Percentiles rank a stretch among this genome's conserved stretches.
Conservation (phyloP, 2,113 vertebrate species). For the Puffinus mauretanicus region DNA sequence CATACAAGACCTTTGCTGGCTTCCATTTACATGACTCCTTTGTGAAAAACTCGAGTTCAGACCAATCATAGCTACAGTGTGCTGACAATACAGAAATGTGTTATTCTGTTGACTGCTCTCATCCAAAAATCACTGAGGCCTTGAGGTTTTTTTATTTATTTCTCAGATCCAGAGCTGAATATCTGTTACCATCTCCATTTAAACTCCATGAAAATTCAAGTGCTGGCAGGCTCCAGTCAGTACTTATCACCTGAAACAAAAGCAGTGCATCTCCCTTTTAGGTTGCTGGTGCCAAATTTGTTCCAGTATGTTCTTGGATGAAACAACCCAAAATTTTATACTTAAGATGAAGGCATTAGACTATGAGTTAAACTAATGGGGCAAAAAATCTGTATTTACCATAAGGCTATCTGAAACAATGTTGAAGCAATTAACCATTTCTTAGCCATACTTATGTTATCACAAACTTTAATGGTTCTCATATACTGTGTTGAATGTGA, state of each 20-base stretch:
- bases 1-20: slow-evolving; percentile 10
- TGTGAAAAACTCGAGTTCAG: not conserved
- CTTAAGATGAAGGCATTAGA: not conserved
- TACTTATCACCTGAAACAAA: slow-evolving; percentile 8
- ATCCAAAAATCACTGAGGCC: slow-evolving; percentile 36
- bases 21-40: not conserved
- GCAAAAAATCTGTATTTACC: not conserved
- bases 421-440: not conserved
- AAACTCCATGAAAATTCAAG: slow-evolving; percentile 34
- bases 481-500: not conserved
- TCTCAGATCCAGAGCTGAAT: not conserved
- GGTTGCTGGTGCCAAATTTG: not conserved
- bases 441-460: not conserved
- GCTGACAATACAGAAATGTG: slow-evolving; percentile 3
- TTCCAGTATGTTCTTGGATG: not conserved
- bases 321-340: not conserved
- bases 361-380: not conserved
- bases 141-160: slow-evolving; percentile 24
- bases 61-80: not conserved
- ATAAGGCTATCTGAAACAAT: not conserved
- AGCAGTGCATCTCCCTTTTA: not conserved
- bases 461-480: not conserved
- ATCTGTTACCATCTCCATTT: slow-evolving; percentile 55
- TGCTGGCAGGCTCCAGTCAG: not conserved
- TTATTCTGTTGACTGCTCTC: slow-evolving; percentile 22